These are phyloP conservation scores for Helostoma temminkii DNA, from an alignment of 2,797 vertebrate species.

Conservation along the genomic window DNA sequence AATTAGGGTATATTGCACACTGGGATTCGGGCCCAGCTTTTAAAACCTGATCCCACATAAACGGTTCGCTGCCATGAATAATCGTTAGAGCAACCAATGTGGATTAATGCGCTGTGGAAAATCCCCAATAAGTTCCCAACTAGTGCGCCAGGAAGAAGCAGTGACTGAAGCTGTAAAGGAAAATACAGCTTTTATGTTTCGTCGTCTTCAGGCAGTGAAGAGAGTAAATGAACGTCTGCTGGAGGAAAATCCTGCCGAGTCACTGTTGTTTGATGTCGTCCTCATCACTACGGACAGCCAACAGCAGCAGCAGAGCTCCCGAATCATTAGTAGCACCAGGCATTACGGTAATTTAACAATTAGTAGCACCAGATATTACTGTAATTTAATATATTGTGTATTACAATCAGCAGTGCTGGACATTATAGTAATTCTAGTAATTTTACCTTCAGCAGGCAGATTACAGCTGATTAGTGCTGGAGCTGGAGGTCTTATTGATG, in stretches of 20 bases:
- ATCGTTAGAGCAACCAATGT: too few species aligned
- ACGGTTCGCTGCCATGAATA: too few species aligned
- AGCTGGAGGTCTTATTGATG: not conserved
- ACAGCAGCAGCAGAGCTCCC: slow-evolving; percentile 76
- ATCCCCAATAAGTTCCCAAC: too few species aligned
- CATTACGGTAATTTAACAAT: slow-evolving; percentile 35
- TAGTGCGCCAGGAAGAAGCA: too few species aligned
- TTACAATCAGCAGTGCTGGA: too few species aligned
- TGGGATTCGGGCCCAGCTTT: too few species aligned
- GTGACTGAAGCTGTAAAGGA: not conserved
- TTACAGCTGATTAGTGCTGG: not conserved
- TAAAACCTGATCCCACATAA: too few species aligned
- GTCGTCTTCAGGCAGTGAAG: slow-evolving; percentile 78
- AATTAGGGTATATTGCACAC: too few species aligned
- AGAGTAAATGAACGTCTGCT: slow-evolving; percentile 83
- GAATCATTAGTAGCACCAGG: slow-evolving; percentile 80
- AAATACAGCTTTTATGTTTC: not conserved
- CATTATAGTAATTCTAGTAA: too few species aligned
- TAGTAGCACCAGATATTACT: too few species aligned
- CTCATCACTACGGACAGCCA: slow-evolving; percentile 83
- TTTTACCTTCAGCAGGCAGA: not conserved
- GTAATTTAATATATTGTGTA: too few species aligned
- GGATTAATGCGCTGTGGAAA: too few species aligned
- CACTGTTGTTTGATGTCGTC: slow-evolving; percentile 84
- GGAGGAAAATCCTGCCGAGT: slow-evolving; percentile 75